Percentiles rank a stretch among this genome's conserved stretches.
These are phyloP conservation scores for Sporophila hypoxantha DNA, from an alignment of 2,113 vertebrate species.

Conservation along the genomic window DNA sequence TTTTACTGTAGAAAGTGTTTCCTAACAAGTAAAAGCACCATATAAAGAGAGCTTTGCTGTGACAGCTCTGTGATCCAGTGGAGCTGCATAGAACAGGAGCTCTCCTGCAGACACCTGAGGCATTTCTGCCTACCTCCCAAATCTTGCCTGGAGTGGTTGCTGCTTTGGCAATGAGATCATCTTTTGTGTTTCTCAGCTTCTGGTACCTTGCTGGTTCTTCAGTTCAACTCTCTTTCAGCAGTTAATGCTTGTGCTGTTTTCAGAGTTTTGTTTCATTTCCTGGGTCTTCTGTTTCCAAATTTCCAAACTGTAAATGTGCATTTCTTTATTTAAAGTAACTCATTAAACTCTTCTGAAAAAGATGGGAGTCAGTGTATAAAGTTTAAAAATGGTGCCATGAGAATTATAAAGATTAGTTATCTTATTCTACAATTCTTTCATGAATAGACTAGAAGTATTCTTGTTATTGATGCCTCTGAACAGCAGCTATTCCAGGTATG, in stretches of 20 bases:
- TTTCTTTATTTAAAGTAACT: neutral
- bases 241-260: neutral
- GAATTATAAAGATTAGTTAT: neutral
- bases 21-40: neutral
- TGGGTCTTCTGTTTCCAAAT: neutral
- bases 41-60: neutral
- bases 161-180: neutral
- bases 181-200: neutral
- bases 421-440: neutral
- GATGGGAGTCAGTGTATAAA: neutral
- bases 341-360: neutral
- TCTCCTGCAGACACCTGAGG: neutral
- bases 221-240: neutral
- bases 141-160: neutral
- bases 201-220: neutral
- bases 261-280: neutral
- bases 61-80: neutral
- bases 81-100: neutral
- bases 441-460: neutral
- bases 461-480: neutral
- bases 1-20: neutral
- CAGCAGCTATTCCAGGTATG: neutral
- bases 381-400: neutral
- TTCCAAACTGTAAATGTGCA: neutral
- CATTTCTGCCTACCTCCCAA: neutral